Evolutionary conservation across 2,113 vertebrate genomes (phyloP).

Genomic region (Pavo muticus): DNA sequence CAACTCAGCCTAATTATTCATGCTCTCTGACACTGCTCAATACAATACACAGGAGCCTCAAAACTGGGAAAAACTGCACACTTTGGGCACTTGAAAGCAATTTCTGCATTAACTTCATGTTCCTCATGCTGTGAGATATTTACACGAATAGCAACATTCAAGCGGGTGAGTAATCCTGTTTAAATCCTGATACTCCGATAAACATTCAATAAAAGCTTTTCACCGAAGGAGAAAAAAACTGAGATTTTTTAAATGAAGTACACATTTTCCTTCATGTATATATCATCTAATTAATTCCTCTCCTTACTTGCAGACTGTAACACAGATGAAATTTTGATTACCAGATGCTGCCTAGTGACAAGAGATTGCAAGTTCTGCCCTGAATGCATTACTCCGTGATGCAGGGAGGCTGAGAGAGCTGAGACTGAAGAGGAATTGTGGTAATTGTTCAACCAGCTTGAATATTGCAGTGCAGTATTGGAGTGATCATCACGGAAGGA

Average conservation of each 20-base stretch:
- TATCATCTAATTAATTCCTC: neutral
- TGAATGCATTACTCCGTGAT: rapidly evolving
- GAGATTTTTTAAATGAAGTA: neutral
- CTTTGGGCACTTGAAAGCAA: neutral
- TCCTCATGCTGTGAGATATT: neutral
- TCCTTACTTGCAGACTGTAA: neutral
- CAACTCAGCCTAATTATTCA: neutral
- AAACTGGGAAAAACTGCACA: neutral
- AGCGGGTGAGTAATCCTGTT: neutral
- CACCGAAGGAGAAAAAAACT: neutral
- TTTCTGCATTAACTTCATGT: neutral
- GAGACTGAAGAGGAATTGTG: neutral
- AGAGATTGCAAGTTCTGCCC: neutral
- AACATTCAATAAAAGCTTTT: neutral
- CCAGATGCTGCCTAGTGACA: neutral
- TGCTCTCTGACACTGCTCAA: neutral
- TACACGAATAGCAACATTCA: neutral
- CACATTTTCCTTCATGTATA: neutral
- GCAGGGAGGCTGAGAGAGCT: neutral
- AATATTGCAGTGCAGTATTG: neutral
- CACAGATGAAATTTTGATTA: neutral
- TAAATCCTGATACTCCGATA: neutral
- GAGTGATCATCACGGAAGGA: neutral
- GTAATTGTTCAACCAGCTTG: neutral
- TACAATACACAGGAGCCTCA: neutral